Base-by-base conservation (phyloP, 2,113 vertebrate genomes). In the Psittacula cyanocephala region DNA sequence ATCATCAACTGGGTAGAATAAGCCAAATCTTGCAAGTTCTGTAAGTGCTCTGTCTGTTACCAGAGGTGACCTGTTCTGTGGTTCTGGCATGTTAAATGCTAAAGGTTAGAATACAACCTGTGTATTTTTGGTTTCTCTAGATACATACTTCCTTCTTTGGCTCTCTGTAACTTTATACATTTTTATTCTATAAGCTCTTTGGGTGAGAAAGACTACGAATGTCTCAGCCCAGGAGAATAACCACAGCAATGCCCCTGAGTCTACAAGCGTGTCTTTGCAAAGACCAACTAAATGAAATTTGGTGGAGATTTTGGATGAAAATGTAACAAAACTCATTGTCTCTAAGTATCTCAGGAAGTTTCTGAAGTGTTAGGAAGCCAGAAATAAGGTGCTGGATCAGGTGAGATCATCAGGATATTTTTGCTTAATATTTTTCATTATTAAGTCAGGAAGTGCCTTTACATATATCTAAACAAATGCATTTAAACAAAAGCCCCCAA, bases 321-420 rank as follows among this genome's bases (percentile, higher is more conserved):
- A 70, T 37, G 8, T 17, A n/a, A 81, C 76, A 65, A 65, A 85
- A 91, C 87, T 44, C 12, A 47, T 11, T 64, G 16, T 50, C 35
- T 81, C 4, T 4, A 59, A 71, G 71, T 78, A 71, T 24, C 43
- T 69, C 50, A 39, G 50, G 55, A 91, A 89, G 20, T 76, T 93
- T 78, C 60, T 39, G 37, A 90, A 80, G 16, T 6, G 4, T 70
- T 88, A 83, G 41, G 37, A 86, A 88, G 63, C 7, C 28, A 78
- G 68, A 81, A 88, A 43, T 47, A 60, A 67, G 10, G 14, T 76
- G 31, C 35, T 74, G 46, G 29, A 55, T 65, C 70, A 83, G 3
- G 17, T 70, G 18, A 50, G 35, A 71, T 17, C 1, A 1, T 89
- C 6, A n/a, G 41, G 25, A 1, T 0, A 0, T 44, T 79, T 86